Conservation (phyloP, 2,113 vertebrate genomes). For the Trichomycterus rosablanca region DNA sequence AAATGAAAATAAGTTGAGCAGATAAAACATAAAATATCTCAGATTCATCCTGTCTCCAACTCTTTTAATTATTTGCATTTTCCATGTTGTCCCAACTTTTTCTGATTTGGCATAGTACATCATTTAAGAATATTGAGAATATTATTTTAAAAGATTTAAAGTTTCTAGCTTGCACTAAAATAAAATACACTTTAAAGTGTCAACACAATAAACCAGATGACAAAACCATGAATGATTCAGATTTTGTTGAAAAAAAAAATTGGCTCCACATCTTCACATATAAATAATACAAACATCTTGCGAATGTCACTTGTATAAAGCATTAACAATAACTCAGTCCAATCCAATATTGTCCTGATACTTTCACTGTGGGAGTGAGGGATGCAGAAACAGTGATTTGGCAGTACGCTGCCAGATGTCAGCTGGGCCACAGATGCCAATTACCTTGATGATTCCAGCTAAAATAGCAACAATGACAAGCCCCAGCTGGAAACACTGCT, state of each 20-base stretch:
- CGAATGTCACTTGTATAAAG: slow-evolving; percentile 15
- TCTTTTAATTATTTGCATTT: too few relatives aligned
- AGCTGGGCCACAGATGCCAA: slow-evolving; percentile 24
- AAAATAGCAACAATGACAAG: slow-evolving; percentile 16
- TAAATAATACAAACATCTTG: neutral
- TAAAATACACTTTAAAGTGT: too few relatives aligned
- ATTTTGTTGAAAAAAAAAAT: neutral
- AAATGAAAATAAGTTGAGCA: too few relatives aligned
- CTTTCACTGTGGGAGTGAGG: slow-evolving; percentile 20
- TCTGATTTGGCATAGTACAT: too few relatives aligned
- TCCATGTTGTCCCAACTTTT: too few relatives aligned
- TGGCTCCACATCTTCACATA: neutral
- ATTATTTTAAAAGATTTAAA: too few relatives aligned
- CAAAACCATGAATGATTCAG: neutral
- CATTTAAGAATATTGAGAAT: too few relatives aligned
- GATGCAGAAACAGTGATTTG: slow-evolving; percentile 17
- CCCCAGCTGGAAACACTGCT: slow-evolving; percentile 13
- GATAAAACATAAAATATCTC: too few relatives aligned
- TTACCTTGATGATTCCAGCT: slow-evolving; percentile 31
- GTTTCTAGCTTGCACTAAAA: too few relatives aligned
- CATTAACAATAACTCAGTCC: slow-evolving; percentile 9
- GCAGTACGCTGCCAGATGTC: slow-evolving; percentile 27
- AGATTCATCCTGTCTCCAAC: too few relatives aligned
- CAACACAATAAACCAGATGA: neutral
- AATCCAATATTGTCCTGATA: slow-evolving; percentile 4